Base-by-base conservation (phyloP, 1,140 invertebrate genomes). In the Papilio polyxenes region DNA sequence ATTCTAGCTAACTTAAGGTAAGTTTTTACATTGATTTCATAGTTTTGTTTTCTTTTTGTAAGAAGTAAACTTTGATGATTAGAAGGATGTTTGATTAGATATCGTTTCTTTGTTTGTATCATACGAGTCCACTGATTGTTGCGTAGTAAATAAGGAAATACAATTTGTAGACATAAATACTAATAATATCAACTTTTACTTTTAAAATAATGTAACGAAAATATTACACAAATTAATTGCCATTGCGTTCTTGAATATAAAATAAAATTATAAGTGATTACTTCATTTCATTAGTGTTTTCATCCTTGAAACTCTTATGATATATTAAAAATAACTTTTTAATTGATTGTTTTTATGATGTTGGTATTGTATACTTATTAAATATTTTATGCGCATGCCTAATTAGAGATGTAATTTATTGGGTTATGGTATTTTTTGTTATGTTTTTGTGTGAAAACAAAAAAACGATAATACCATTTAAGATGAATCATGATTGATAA, bases 101-200 rank as follows among this genome's bases (percentile, higher is more conserved):
- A 69, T 9, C 20, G 31, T 15, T 78, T 78, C 76, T 78, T 78
- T 78, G 76, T 78, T 78, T 78, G 49, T 53, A 37, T 78, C 51
- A 31, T 59, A 62, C 65, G 23, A 3, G 23, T 13, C 23, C 9
- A 69, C 65, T 69, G 20, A 23, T 69, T 69, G 65, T 69, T 69
- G 65, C 65, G 65, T 69, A 69, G 65, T 69, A 65, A 65, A 65
- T 31, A 69, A 69, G 65, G 13, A 69, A 69, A 69, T 5, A 69
- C 10, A 31, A 69, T 37, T 69, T 37, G 65, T 69, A 69, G 37
- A 69, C 65, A 37, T 31, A 65, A 31, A 62, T 62, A 4, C 7
- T 23, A 59, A 3, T 13, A 17, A 2, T 65, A 1, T 9, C 20
- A 10, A 23, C 7, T 65, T 65, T 65, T 13, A 53, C 13, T 53